Evolutionary conservation across 1,140 invertebrate genomes (phyloP), one percentile per base, ranked within the genome.

Genomic region (Palaemon carinicauda): DNA sequence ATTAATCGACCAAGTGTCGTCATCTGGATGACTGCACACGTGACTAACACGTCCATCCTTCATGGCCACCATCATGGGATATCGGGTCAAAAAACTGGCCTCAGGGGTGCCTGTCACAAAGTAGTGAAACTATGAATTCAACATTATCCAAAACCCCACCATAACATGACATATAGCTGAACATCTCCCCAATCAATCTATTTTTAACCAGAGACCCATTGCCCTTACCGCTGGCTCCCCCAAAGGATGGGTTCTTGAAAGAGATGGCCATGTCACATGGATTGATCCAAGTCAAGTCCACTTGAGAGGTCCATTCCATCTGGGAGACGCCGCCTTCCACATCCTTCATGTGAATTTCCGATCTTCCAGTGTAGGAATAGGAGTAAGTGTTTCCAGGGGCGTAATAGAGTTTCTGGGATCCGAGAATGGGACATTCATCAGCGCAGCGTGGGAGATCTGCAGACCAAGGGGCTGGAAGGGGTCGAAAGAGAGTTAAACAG

Each of bases 21-120:
- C 81, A 9, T 31, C 33, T 9, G 33, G 29, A 65, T 83, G 65
- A 7, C n/a, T 69, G 54, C 81, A 83, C 5, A 83, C 69, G 41
- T 83, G 65, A 7, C 21, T 41, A 10, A 83, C 60, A 3, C 50
- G 24, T 4, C 81, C 81, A 21, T 83, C 81, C 19, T 50, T n/a
- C 19, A 83, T 24, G 14, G 74, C 81, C 31, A 74, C 81, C 15
- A 52, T 50, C 52, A 83, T n/a, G 15, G 81, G 81, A 33, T 71
- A 53, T 71, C 21, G 21, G 1, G 56, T 52, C 81, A 83, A 10
- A 56, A 54, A 21, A 31, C 53, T 53, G n/a, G 21, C 10, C 21
- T 12, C 65, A 14, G 29, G 10, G 17, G 65, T 24, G 12, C 65
- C 65, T 69, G 65, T 21, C 7, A 3, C n/a, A 69, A n/a, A 69